These are phyloP conservation scores for Agapornis roseicollis DNA, from an alignment of 2,113 vertebrate species.

Conservation along the genomic window DNA sequence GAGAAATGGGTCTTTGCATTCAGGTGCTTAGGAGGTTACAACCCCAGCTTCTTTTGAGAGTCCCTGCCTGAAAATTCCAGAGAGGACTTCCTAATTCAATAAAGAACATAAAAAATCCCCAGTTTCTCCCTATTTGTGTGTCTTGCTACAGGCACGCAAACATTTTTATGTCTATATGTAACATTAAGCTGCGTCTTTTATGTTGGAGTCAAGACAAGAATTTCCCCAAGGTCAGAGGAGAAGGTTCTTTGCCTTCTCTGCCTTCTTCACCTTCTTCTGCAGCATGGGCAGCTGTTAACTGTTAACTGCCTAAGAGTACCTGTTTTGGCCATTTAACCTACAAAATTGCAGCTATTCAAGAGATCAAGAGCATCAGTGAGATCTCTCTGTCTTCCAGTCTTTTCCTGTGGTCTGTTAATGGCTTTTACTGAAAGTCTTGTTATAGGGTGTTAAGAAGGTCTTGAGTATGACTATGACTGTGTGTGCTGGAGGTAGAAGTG, in stretches of 20 bases:
- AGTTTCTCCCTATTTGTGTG: background rate
- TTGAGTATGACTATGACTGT: background rate
- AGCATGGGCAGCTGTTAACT: background rate
- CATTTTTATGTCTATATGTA: background rate
- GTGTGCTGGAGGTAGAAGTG: background rate
- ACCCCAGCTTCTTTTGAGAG: background rate
- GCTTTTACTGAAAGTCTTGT: background rate
- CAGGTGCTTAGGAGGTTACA: background rate
- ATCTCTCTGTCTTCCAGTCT: background rate
- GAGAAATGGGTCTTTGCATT: background rate
- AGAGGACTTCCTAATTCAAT: background rate
- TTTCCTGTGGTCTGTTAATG: background rate
- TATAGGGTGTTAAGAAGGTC: background rate
- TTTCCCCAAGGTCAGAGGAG: background rate
- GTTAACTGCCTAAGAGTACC: background rate
- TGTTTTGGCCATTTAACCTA: background rate
- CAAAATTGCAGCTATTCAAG: background rate
- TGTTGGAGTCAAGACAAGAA: fast-evolving
- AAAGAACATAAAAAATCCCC: background rate
- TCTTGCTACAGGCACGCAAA: background rate
- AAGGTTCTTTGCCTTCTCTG: background rate
- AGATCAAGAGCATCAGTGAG: background rate
- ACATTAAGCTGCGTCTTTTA: background rate
- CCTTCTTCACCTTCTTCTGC: background rate
- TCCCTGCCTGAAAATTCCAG: background rate